These are phyloP conservation scores for Amphilophus citrinellus DNA, from an alignment of 2,113 vertebrate genomes.

Conservation along the genomic window DNA sequence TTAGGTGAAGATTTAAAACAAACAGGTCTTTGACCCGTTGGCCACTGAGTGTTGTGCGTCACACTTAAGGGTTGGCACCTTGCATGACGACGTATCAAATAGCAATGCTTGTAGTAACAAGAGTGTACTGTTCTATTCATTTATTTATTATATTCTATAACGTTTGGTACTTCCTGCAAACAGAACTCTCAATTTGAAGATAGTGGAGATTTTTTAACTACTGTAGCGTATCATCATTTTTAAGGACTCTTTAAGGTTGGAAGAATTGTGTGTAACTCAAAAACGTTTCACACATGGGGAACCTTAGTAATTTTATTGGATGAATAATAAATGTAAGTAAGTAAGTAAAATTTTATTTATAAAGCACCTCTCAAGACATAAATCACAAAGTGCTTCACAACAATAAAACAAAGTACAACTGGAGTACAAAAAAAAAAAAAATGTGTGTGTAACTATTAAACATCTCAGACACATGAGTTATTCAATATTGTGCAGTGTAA, in stretches of 20 bases:
- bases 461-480: not conserved
- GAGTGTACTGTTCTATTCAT: not conserved
- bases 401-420: no score
- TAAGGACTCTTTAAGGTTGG: not conserved
- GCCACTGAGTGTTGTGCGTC: slow-evolving; percentile 66
- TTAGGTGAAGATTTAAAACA: slow-evolving; percentile 73
- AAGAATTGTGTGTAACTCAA: not conserved
- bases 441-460: not conserved
- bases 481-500: not conserved
- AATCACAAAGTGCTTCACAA: no score
- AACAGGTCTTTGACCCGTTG: slow-evolving; percentile 83
- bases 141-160: not conserved
- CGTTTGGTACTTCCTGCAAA: not conserved
- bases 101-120: not conserved
- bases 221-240: not conserved
- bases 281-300: not conserved
- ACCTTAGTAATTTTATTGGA: not conserved
- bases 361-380: no score
- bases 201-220: not conserved
- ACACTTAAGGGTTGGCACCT: slow-evolving; percentile 25
- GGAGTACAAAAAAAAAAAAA: no score
- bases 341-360: no score
- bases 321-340: not conserved
- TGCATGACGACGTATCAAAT: not conserved
- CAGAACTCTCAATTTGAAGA: not conserved